Percentiles rank a stretch among this genome's conserved stretches.
These are phyloP conservation scores for Ditylenchus dipsaci DNA, from an alignment of 1,140 invertebrate genomes.

Conservation along the genomic window DNA sequence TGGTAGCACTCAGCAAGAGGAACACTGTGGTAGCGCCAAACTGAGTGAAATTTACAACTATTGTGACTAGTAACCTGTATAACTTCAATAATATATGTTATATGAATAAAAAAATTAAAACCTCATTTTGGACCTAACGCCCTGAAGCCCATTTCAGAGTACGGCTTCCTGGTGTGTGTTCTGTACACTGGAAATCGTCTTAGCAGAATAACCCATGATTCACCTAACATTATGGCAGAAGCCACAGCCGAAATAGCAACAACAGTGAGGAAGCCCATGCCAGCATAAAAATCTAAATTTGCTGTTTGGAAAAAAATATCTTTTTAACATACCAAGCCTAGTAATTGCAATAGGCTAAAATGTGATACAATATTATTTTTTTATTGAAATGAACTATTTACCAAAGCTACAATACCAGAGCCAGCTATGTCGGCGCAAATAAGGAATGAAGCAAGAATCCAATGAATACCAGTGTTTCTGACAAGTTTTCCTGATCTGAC, in stretches of 20 bases:
- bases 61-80: background rate
- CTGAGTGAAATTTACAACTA: conserved; percentile 4
- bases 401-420: conserved; percentile 68
- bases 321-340: conserved; percentile 64
- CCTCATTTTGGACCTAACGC: conserved; percentile 45
- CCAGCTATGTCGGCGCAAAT: conserved; percentile 72
- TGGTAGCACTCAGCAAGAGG: conserved; percentile 12
- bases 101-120: conserved; percentile 1
- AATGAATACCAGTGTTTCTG: conserved; percentile 18
- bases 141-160: conserved; percentile 36
- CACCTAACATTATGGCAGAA: conserved; percentile 61
- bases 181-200: conserved; percentile 66
- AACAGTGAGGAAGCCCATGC: conserved; percentile 27
- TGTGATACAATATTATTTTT: no score
- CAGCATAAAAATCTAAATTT: conserved; percentile 26
- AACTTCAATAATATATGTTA: background rate
- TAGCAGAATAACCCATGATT: conserved; percentile 70
- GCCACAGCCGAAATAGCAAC: conserved; percentile 26
- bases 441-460: conserved; percentile 65
- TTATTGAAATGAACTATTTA: no score
- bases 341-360: conserved; percentile 64
- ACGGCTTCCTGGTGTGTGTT: conserved; percentile 63
- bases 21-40: conserved; percentile 12
- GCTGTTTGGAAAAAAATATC: background rate
- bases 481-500: conserved; percentile 24